Evolutionary conservation across 2,888 invertebrate species (phyloP).

Genomic region (Cepaea hortensis): DNA sequence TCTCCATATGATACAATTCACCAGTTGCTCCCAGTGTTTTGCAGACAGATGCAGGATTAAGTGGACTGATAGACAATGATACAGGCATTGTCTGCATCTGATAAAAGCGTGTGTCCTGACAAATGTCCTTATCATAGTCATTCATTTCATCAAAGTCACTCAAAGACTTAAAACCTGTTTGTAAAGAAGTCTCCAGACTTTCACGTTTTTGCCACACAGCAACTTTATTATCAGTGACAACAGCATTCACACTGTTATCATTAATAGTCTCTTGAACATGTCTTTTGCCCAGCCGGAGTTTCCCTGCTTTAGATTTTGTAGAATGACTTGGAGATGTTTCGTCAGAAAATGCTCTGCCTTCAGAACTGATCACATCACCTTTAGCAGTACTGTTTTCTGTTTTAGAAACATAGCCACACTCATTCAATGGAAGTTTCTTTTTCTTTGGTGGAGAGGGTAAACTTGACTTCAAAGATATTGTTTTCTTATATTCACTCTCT

Average conservation of each 20-base stretch:
- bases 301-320: conserved; percentile 1
- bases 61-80: no score
- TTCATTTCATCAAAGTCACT: not conserved
- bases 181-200: not conserved
- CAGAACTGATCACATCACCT: not conserved
- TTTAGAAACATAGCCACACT: no score
- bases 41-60: not conserved
- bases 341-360: not conserved
- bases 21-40: not conserved
- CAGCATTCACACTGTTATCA: not conserved
- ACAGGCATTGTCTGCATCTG: not conserved
- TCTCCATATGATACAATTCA: not conserved
- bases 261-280: not conserved
- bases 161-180: not conserved
- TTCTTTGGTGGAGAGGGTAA: not conserved
- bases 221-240: not conserved
- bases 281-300: conserved; percentile 9
- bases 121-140: not conserved
- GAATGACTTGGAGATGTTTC: not conserved
- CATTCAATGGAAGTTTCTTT: conserved; percentile 9
- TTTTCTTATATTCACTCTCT: not conserved
- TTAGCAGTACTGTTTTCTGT: not conserved
- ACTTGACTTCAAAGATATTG: no score
- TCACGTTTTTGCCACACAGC: not conserved
- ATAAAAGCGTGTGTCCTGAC: not conserved